Conservation (phyloP, 37 sponge, comb jelly and placozoan species). For the Beroe forskalii region DNA sequence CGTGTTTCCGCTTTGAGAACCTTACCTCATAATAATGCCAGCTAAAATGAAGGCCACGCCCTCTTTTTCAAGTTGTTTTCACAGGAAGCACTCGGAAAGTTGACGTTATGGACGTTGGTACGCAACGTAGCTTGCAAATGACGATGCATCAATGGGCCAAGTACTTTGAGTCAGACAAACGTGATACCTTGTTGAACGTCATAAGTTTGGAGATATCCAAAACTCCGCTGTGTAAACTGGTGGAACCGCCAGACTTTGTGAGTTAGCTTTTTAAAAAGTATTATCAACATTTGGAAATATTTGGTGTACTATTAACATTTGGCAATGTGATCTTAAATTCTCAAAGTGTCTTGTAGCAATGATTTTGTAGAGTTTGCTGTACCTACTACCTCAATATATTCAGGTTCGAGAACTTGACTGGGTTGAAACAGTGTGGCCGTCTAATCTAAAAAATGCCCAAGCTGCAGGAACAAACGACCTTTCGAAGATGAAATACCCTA, state of each 20-base stretch:
- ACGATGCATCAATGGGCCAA: slow-evolving; percentile 65
- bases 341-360: too few species aligned
- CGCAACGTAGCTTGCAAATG: slow-evolving; percentile 45
- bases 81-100: slow-evolving; percentile 34
- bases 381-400: too few species aligned
- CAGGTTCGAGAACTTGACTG: slow-evolving; percentile 79
- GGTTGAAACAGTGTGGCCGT: slow-evolving; percentile 80
- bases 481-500: slow-evolving; percentile 77
- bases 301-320: too few species aligned
- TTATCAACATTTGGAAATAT: too few species aligned
- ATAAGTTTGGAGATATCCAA: slow-evolving; percentile 53
- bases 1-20: too few species aligned
- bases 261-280: too few species aligned
- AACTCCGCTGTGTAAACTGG: slow-evolving; percentile 17
- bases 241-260: slow-evolving; percentile 56
- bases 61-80: too few species aligned
- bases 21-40: too few species aligned
- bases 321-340: too few species aligned
- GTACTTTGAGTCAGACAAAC: slow-evolving; percentile 43
- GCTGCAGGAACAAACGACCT: slow-evolving; percentile 73
- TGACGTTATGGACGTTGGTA: slow-evolving; percentile 33
- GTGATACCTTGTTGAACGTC: slow-evolving; percentile 45
- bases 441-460: slow-evolving; percentile 68
- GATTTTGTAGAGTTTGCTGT: too few species aligned
- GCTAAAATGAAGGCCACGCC: too few species aligned